Evolutionary conservation across 1,140 invertebrate species (phyloP).

Genomic region (Diorhabda sublineata): DNA sequence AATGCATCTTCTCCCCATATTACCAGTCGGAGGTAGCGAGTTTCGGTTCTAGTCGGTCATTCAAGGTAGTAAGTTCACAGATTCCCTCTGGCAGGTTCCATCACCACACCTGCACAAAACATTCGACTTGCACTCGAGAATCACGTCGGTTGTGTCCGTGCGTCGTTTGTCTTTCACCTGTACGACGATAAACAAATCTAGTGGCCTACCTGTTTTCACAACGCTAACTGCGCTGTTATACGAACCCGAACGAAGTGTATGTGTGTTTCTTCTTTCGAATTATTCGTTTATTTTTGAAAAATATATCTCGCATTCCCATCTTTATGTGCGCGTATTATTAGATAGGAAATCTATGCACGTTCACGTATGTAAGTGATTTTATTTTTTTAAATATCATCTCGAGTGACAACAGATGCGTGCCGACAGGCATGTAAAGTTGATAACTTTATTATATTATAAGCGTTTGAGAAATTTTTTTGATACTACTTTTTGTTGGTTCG

Average conservation of each 20-base stretch:
- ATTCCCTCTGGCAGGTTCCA: conserved; percentile 24
- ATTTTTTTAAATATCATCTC: background rate
- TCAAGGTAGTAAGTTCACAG: conserved; percentile 33
- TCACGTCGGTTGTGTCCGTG: too few species aligned
- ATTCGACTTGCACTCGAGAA: too few species aligned
- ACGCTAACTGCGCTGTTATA: background rate
- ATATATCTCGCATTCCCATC: background rate
- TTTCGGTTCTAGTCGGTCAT: conserved; percentile 30
- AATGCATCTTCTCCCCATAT: conserved; percentile 24
- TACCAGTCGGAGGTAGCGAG: conserved; percentile 19
- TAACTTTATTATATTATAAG: too few species aligned
- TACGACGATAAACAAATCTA: conserved; percentile 2
- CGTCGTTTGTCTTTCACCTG: background rate
- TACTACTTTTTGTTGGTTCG: background rate
- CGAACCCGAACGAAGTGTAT: background rate
- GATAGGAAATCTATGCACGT: background rate
- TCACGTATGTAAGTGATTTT: background rate
- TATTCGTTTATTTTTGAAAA: background rate
- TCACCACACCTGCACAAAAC: conserved; percentile 11
- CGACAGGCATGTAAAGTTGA: background rate
- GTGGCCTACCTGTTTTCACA: background rate
- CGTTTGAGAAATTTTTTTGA: too few species aligned
- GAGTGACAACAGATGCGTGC: background rate
- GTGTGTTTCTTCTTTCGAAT: background rate
- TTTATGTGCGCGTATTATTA: background rate